Evolutionary conservation across 2,113 vertebrate species (phyloP).

Genomic region (Tauraco erythrolophus): DNA sequence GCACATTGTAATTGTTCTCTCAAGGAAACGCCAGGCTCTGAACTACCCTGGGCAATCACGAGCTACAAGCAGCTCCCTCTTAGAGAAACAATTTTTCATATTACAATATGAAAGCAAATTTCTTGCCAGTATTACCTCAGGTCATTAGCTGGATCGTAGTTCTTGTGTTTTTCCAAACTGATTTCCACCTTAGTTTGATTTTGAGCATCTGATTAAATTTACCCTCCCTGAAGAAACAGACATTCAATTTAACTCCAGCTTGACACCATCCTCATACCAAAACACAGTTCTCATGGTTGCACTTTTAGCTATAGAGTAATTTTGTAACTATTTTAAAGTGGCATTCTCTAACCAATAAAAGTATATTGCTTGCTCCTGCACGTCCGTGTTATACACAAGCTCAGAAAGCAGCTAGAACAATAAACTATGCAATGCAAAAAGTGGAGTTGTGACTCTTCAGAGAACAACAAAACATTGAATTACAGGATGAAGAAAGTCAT

Average conservation of each 20-base stretch:
- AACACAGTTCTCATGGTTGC: neutral
- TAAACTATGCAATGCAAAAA: neutral
- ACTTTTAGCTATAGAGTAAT: neutral
- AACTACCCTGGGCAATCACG: neutral
- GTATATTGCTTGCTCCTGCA: neutral
- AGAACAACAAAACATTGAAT: neutral
- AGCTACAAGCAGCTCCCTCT: constrained; percentile 23
- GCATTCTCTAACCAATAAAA: neutral
- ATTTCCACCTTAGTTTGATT: constrained; percentile 69
- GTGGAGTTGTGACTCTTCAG: neutral
- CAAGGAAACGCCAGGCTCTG: constrained; percentile 16
- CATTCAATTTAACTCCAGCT: constrained; percentile 40
- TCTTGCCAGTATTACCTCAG: constrained; percentile 63
- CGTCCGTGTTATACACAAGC: neutral
- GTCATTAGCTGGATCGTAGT: constrained; percentile 70
- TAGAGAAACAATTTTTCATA: constrained; percentile 53
- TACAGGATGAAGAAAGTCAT: neutral
- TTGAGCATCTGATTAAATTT: constrained; percentile 68
- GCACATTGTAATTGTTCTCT: constrained; percentile 44
- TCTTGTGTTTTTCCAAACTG: constrained; percentile 59
- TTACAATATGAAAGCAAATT: constrained; percentile 49
- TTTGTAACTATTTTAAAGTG: neutral
- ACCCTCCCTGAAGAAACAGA: constrained; percentile 49
- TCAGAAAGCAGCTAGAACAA: neutral
- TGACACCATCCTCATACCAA: neutral